phyloP scores from a whole-genome alignment of 2,888 invertebrate species.

The Drosophila kanekoi region DNA sequence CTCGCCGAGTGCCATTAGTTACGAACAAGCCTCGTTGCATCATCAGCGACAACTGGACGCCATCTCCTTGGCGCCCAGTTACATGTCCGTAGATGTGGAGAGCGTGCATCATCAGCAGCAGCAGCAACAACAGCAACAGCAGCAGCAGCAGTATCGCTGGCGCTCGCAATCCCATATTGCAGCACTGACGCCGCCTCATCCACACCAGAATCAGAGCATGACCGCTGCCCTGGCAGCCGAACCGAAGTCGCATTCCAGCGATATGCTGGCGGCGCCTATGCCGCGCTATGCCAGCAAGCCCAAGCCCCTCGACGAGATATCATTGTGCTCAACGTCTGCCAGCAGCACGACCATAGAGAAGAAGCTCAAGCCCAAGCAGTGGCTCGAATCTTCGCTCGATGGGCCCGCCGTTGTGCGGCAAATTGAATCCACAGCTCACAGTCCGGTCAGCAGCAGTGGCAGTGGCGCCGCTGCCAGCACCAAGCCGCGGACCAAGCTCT shows the following conservation, averaged over 20 bases:
- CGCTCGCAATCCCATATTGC: slow-evolving; percentile 78
- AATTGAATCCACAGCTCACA: slow-evolving; percentile 56
- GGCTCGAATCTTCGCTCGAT: slow-evolving; percentile 85
- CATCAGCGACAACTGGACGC: slow-evolving; percentile 71
- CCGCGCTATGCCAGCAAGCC: slow-evolving; percentile 61
- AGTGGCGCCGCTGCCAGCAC: slow-evolving; percentile 23
- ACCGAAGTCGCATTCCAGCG: slow-evolving; percentile 79
- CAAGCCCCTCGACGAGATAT: slow-evolving; percentile 82
- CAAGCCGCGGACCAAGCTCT: slow-evolving; percentile 78
- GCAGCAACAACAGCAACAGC: slow-evolving; percentile 18
- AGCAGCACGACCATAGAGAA: slow-evolving; percentile 72
- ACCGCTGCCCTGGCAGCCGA: slow-evolving; percentile 47
- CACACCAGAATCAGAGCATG: slow-evolving; percentile 48
- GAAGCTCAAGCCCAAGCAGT: slow-evolving; percentile 83
- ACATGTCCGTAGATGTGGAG: slow-evolving; percentile 73
- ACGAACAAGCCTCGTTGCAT: slow-evolving; percentile 57
- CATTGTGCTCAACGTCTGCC: slow-evolving; percentile 74
- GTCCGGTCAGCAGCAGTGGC: slow-evolving; percentile 49
- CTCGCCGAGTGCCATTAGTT: slow-evolving; percentile 73
- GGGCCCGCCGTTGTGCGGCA: slow-evolving; percentile 80
- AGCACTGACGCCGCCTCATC: slow-evolving; percentile 66
- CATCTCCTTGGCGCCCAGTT: slow-evolving; percentile 81
- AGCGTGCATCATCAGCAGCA: slow-evolving; percentile 55
- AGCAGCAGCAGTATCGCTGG: slow-evolving; percentile 74
- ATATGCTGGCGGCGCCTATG: slow-evolving; percentile 76